These are phyloP conservation scores for Anolis carolinensis DNA, from an alignment of 2,113 vertebrate species.

Conservation along the genomic window DNA sequence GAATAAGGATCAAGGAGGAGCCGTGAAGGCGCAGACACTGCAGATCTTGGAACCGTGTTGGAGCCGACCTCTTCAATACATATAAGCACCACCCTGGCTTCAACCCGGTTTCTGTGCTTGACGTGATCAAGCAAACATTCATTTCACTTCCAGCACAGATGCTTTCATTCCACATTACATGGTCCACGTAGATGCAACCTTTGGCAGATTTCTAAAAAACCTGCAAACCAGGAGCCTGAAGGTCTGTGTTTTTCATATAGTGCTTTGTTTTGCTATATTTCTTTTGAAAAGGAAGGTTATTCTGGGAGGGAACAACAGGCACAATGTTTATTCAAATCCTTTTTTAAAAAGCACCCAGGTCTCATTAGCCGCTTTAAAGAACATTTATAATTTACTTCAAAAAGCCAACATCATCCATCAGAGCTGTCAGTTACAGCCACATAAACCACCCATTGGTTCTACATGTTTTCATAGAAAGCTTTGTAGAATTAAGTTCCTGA, in stretches of 20 bases:
- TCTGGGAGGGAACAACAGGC: not conserved
- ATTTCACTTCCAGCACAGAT: too few species aligned
- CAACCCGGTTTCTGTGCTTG: too few species aligned
- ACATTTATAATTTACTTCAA: constrained; percentile 11
- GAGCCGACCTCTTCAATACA: too few species aligned
- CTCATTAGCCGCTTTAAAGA: not conserved
- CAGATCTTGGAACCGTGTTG: too few species aligned
- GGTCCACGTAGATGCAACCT: too few species aligned
- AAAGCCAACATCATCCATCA: not conserved
- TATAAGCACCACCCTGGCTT: too few species aligned
- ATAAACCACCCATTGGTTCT: constrained; percentile 11
- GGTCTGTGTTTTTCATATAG: not conserved
- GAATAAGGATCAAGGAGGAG: too few species aligned
- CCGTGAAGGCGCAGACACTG: too few species aligned
- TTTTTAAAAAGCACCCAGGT: constrained; percentile 26
- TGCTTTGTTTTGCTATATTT: not conserved
- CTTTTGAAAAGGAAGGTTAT: constrained; percentile 40
- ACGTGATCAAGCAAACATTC: too few species aligned
- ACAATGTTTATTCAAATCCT: constrained; percentile 35
- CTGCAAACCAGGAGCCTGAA: constrained; percentile 41
- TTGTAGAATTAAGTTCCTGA: constrained; percentile 5
- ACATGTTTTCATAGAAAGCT: constrained; percentile 14
- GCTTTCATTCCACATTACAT: too few species aligned
- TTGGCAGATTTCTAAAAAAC: not conserved
- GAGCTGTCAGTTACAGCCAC: not conserved